Evolutionary conservation across 2,888 invertebrate genomes (phyloP).

Genomic region (Bellardia bayeri): DNA sequence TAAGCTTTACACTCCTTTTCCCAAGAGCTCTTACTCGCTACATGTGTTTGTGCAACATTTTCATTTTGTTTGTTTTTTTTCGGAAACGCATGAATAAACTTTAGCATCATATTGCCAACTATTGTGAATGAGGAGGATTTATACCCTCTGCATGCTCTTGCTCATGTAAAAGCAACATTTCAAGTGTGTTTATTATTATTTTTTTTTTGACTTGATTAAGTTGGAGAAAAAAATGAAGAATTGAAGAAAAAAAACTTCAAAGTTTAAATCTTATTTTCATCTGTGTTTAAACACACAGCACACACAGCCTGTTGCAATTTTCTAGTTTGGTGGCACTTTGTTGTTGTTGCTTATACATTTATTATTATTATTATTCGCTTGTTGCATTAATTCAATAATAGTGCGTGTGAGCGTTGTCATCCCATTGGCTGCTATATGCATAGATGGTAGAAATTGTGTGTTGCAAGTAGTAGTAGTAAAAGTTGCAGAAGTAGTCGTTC

Average conservation of each 20-base stretch:
- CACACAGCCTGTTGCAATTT: not conserved
- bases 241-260: not conserved
- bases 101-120: slow-evolving; percentile 39
- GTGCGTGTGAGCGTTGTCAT: slow-evolving; percentile 45
- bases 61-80: slow-evolving; percentile 12
- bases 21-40: slow-evolving; percentile 34
- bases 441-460: not conserved
- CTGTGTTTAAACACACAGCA: not conserved
- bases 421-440: not conserved
- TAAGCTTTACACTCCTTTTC: slow-evolving; percentile 60
- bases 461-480: slow-evolving; percentile 45
- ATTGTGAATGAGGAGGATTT: slow-evolving; percentile 35
- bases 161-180: slow-evolving; percentile 19
- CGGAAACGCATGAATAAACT: slow-evolving; percentile 56
- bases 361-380: slow-evolving; percentile 70
- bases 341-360: slow-evolving; percentile 37
- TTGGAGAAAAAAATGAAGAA: slow-evolving; percentile 8
- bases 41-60: slow-evolving; percentile 21
- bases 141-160: not conserved
- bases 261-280: slow-evolving; percentile 50
- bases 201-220: slow-evolving; percentile 57
- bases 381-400: slow-evolving; percentile 72
- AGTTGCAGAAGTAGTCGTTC: slow-evolving; percentile 65
- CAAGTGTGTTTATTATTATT: not conserved
- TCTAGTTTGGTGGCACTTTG: slow-evolving; percentile 67